phyloP scores from a whole-genome alignment of 2,113 vertebrate species.

The Tringa solitaria region DNA sequence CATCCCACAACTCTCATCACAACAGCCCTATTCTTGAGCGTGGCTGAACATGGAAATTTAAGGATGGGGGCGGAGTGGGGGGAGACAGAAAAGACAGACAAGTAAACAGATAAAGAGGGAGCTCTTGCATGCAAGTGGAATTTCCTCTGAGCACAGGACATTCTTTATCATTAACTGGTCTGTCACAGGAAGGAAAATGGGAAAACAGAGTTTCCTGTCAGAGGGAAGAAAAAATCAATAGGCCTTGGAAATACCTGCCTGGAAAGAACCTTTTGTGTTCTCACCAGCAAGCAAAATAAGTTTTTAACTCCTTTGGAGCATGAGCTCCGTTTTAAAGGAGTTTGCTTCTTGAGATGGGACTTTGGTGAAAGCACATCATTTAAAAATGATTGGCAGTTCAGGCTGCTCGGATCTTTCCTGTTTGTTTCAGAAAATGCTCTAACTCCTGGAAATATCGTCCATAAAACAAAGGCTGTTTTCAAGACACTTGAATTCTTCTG shows the following conservation, averaged over 20 bases:
- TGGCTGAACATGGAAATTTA: conserved; percentile 3
- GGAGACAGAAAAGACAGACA: neutral
- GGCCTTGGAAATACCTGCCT: conserved; percentile 53
- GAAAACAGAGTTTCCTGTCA: conserved; percentile 71
- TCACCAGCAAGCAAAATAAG: neutral
- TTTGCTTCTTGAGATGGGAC: neutral
- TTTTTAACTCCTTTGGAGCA: conserved; percentile 33
- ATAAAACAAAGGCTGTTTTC: neutral
- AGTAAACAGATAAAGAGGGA: conserved; percentile 63
- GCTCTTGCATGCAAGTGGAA: conserved; percentile 58
- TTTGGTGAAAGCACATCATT: neutral
- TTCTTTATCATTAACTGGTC: conserved; percentile 71
- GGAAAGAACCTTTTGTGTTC: conserved; percentile 9
- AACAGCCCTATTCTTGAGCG: conserved; percentile 57
- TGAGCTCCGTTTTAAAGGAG: neutral
- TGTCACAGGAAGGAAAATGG: conserved; percentile 74
- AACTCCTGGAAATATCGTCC: neutral
- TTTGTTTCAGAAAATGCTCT: neutral
- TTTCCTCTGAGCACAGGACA: conserved; percentile 74
- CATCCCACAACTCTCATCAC: conserved; percentile 47
- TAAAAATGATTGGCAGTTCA: neutral
- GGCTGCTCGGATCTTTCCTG: neutral
- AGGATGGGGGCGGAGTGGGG: neutral
- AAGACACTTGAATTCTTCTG: neutral
- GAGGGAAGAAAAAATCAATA: conserved; percentile 33